A percentile compares a stretch with the other conserved stretches of the same genome.
phyloP scores from a whole-genome alignment of 92 coral and sea anemone genomes.

The Porites evermanni region DNA sequence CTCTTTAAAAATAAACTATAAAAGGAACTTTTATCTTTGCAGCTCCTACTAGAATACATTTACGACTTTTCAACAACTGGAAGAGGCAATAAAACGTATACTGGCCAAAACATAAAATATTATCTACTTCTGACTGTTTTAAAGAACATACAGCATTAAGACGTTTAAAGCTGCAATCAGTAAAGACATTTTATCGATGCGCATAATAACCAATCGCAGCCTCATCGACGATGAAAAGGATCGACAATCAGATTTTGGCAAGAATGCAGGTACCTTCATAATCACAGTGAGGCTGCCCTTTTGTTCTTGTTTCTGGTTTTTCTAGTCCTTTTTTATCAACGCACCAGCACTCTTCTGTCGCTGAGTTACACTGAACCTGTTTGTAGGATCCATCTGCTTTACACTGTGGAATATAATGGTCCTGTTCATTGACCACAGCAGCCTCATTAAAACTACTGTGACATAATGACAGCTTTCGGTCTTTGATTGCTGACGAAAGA shows the following conservation, averaged over 20 bases:
- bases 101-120: no score
- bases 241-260: background rate
- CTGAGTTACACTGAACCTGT: conserved; percentile 65
- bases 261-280: conserved; percentile 37
- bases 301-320: conserved; percentile 54
- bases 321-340: conserved; percentile 59
- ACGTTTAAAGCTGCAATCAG: no score
- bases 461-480: conserved; percentile 50
- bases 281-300: conserved; percentile 66
- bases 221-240: background rate
- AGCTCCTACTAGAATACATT: no score
- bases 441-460: conserved; percentile 65
- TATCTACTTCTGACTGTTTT: no score
- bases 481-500: background rate
- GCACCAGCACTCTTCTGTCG: conserved; percentile 79
- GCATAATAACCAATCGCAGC: background rate
- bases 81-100: no score
- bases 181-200: no score
- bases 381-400: conserved; percentile 65
- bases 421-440: conserved; percentile 19
- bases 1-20: no score
- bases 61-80: no score
- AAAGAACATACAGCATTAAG: no score
- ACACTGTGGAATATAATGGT: conserved; percentile 56
- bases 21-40: no score